Base-by-base conservation (phyloP, 1,140 invertebrate species). In the Steinernema feltiae region DNA sequence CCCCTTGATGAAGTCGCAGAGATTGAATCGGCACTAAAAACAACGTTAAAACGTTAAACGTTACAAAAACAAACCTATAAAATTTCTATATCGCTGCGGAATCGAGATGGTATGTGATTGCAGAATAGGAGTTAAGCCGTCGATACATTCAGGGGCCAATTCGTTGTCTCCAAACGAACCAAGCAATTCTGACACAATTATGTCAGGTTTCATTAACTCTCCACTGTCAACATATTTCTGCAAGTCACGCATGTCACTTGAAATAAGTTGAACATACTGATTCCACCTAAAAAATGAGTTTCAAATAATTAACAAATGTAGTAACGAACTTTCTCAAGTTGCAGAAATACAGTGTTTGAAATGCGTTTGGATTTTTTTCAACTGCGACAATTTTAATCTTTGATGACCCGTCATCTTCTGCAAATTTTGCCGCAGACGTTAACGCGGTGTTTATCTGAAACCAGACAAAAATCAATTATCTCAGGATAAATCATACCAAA, bases 91-190 rank as follows among this genome's bases (percentile, higher is more conserved):
- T 1, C 70, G 76, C 32, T 83, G 78, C 1, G 83, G 83, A 71
- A 84, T 85, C 12, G 41, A 78, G 21, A 84, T 79, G 0, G 83
- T 85, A 0, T 76, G 74, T 30, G 76, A 69, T 24, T 84, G 74
- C 3, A 86, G 48, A 48, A 86, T 80, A 1, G 27, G 30, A 15
- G 46, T 91, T 17, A 94, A 94, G 2, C 95, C 95, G 89, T 99
- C 95, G 17, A 99, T 89, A 88, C 97, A 99, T 88, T 99, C 97
- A 0, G 97, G 97, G 0, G 94, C 97, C 0, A 99, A 90, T 89
- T 99, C 97, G 88, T 99, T 99, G 87, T 99, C 96, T 24, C 95
- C 95, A 90, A 99, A 98, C 12, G 96, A 98, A 1, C 97, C 93
- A 7, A 99, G 89, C 21, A 99, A 88, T 89, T 99, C 97, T 12